Evolutionary conservation across 2,888 invertebrate species (phyloP).

Genomic region (Nowickia ferox): DNA sequence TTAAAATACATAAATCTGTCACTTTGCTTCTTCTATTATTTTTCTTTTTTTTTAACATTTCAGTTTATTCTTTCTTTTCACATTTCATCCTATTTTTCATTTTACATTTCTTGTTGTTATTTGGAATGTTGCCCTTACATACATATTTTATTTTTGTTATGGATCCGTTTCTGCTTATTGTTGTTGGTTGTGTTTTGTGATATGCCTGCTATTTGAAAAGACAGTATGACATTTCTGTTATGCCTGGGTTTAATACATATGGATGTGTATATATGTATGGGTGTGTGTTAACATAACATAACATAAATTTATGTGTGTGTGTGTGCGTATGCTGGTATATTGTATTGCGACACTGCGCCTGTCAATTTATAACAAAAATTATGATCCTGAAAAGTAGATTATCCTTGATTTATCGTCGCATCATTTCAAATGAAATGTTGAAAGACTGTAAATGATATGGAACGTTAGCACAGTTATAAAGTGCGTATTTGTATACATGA

Average conservation of each 20-base stretch:
- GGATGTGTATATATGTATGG: not conserved
- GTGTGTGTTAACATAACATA: not conserved
- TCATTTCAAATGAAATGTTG: constrained; percentile 74
- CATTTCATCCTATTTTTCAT: constrained; percentile 64
- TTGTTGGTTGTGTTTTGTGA: constrained; percentile 46
- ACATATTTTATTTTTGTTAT: constrained; percentile 62
- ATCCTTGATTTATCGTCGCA: constrained; percentile 83
- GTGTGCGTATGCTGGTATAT: constrained; percentile 25
- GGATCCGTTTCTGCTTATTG: constrained; percentile 6
- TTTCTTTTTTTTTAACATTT: constrained; percentile 26
- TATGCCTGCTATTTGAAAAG: constrained; percentile 69
- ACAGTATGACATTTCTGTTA: constrained; percentile 40
- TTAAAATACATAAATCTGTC: constrained; percentile 81
- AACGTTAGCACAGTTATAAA: not conserved
- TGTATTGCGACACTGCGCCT: constrained; percentile 74
- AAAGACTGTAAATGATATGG: constrained; percentile 65
- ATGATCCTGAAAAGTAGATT: constrained; percentile 83
- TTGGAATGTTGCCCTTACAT: constrained; percentile 53
- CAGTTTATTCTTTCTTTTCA: constrained; percentile 50
- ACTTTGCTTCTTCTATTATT: constrained; percentile 78
- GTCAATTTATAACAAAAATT: constrained; percentile 83
- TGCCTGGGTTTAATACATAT: constrained; percentile 70
- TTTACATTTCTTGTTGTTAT: constrained; percentile 57
- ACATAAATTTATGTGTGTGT: not conserved
- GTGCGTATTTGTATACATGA: not conserved